A percentile compares a stretch with the other conserved stretches of the same genome.
Conservation (phyloP, 92 coral and sea anemone species). For the Palythoa grandis region DNA sequence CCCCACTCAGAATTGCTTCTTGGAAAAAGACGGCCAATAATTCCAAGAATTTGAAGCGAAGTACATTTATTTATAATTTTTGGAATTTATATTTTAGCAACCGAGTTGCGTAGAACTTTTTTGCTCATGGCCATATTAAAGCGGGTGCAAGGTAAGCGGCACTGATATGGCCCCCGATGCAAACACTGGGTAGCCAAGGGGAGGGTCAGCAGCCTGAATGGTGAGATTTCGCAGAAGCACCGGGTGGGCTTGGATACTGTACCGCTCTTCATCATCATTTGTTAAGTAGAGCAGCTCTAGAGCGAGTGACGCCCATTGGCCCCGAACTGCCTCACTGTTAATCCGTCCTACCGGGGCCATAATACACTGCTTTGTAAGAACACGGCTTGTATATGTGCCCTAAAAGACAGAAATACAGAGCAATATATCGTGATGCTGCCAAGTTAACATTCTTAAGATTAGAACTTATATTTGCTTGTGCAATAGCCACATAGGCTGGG, state of each 20-base stretch:
- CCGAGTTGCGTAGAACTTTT: constrained; percentile 71
- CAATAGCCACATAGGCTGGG: too few relatives aligned
- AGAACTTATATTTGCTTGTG: background rate
- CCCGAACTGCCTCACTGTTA: constrained; percentile 92
- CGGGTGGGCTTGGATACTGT: constrained; percentile 99
- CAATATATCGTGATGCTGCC: too few relatives aligned
- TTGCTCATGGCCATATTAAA: constrained; percentile 23
- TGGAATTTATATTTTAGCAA: constrained; percentile 56
- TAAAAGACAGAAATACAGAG: constrained; percentile 21
- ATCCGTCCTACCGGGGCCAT: constrained; percentile 82
- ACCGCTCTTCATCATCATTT: constrained; percentile 98
- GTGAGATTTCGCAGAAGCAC: constrained; percentile 91
- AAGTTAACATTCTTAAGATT: background rate
- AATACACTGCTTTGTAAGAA: constrained; percentile 80
- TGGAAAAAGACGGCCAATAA: too few relatives aligned
- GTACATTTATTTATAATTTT: background rate
- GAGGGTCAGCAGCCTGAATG: constrained; percentile 99
- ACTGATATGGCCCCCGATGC: constrained; percentile 86
- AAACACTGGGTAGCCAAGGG: constrained; percentile 95
- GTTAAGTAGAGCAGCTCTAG: constrained; percentile 90
- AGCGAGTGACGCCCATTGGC: constrained; percentile 97
- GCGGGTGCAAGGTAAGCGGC: constrained; percentile 60
- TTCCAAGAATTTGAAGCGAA: background rate
- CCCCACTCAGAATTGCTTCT: too few relatives aligned
- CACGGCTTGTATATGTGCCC: constrained; percentile 94